Evolutionary conservation across 2,113 vertebrate species (phyloP), one percentile per base, ranked within the genome.

Genomic region (Lycaon pictus): DNA sequence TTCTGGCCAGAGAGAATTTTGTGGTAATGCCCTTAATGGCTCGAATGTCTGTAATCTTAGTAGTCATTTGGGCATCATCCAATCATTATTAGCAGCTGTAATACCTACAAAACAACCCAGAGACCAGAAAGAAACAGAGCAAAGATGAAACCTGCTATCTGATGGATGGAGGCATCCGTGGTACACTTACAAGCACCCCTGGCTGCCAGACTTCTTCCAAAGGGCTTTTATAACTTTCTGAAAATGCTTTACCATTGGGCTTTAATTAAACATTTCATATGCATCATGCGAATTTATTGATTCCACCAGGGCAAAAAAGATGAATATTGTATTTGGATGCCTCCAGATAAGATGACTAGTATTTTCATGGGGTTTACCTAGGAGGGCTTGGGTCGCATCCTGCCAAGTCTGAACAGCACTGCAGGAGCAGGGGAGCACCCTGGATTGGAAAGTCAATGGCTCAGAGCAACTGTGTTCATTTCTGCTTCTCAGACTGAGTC

Each of bases 201-300:
- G 97, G 96, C 98, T 98, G 98, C 97, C 97, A 98, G 97, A 97
- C 96, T 89, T 96, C 98, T 98, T 98, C 96, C 93, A 97, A 95
- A 96, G 90, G 96, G 85, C 96, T 98, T 98, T 98, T 97, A 98
- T 98, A 98, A 92, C 93, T 98, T 98, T 98, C 97, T 96, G 97
- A 98, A 98, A 98, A 98, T 97, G 97, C 86, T 96, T 92, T 96
- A 97, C 95, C 96, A 93, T 98, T 98, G 97, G 82, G 95, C 98
- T 99, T 98, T 99, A 98, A 99, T 98, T 98, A 98, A 98, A 98
- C 97, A 97, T 96, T 98, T 98, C 98, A 98, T 98, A 96, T 98
- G 97, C 96, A 98, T 97, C 94, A 92, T 98, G 98, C 97, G 98
- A 98, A 98, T 98, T 87, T 98, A 98, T 97, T 95, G 97, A 97